Evolutionary conservation across 2,113 vertebrate species (phyloP), one percentile per base, ranked within the genome.

Genomic region (Zeus faber): DNA sequence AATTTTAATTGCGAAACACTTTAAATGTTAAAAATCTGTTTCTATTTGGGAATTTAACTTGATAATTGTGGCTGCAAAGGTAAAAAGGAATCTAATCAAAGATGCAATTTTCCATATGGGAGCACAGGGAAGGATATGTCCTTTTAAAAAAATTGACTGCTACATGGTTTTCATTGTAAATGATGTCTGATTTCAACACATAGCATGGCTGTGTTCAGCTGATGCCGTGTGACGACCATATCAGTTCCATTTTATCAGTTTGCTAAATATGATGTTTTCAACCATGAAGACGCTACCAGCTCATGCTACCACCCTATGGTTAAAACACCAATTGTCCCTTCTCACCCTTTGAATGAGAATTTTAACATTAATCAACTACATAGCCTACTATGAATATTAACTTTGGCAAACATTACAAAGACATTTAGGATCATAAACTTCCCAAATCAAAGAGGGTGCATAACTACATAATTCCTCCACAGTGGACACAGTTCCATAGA

Each of bases 271-370:
- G n/a, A n/a, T n/a, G n/a, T n/a, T n/a, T 44, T 72, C 65, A 65
- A 40, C 80, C 87, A 88, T 87, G 86, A 80, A 40, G 54, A 81
- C 81, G 81, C 84, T 87, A 84, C 78, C 59, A 70, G 71, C 85
- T 90, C 88, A 83, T 75, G 85, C 86, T 87, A 87, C 85, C 74
- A 57, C 69, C 82, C 74, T 83, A 81, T 49, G 45, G 48, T 77
- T 70, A 79, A 82, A 84, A 88, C 58, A 64, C 54, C 72, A 58
- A 49, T 68, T 66, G 55, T 73, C 67, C 18, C 54, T 13, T 67
- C 59, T 58, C 54, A 58, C 63, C 64, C 49, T n/a, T n/a, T n/a
- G n/a, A n/a, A n/a, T n/a, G n/a, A n/a, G n/a, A 59, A 56, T 58
- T 65, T 70, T 54, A 64, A 84, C 67, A 45, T 54, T 51, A 67